Conservation (phyloP, 2,888 invertebrate species). For the Ophion ventricosus region DNA sequence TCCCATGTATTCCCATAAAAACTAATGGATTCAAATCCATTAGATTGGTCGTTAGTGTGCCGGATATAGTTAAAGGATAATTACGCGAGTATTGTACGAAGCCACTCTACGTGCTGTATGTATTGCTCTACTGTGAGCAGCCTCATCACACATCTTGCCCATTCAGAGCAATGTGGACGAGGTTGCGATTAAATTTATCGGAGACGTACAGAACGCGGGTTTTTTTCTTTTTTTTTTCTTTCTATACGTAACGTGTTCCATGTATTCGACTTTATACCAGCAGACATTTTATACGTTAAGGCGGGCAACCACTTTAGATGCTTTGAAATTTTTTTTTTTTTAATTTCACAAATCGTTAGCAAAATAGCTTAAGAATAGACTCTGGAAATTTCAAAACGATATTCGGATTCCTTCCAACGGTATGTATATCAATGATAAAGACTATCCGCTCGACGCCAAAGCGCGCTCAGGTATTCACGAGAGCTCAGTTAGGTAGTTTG, state of each 20-base stretch:
- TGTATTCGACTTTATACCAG: no score
- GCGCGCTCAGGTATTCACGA: no score
- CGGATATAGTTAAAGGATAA: conserved; percentile 50
- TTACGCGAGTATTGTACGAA: conserved; percentile 23
- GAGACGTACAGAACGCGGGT: background rate
- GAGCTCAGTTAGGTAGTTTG: no score
- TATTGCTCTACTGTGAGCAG: conserved; percentile 41
- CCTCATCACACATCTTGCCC: conserved; percentile 41
- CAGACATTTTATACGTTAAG: no score
- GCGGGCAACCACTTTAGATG: no score
- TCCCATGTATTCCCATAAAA: conserved; percentile 33
- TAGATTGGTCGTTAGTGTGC: conserved; percentile 45
- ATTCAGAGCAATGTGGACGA: background rate
- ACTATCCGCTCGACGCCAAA: no score
- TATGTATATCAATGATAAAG: no score
- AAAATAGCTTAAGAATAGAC: no score
- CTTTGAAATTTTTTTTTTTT: no score
- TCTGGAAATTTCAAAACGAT: no score
- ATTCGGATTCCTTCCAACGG: no score
- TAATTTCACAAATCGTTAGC: no score
- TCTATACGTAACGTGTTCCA: background rate
- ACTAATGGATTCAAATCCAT: conserved; percentile 47
- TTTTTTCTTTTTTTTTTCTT: background rate
- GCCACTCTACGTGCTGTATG: background rate
- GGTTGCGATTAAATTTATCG: conserved; percentile 8